phyloP scores from a whole-genome alignment of 2,888 invertebrate species.

The Aspidiotus rigidus region DNA sequence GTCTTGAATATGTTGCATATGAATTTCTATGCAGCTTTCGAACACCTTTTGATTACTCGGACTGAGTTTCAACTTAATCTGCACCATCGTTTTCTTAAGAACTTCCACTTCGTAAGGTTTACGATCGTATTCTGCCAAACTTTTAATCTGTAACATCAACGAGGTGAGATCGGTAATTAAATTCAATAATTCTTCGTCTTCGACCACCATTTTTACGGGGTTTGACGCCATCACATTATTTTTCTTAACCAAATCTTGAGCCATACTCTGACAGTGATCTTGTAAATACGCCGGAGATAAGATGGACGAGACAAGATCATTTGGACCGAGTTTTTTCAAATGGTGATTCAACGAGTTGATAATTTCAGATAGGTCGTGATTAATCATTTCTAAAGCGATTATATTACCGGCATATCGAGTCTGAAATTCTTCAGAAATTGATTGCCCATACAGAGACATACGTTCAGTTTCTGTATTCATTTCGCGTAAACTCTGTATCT shows the following conservation, averaged over 20 bases:
- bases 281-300: constrained; percentile 61
- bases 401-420: constrained; percentile 71
- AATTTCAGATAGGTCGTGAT: constrained; percentile 57
- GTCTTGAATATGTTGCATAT: constrained; percentile 40
- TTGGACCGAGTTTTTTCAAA: constrained; percentile 35
- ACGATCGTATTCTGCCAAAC: constrained; percentile 50
- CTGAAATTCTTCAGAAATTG: constrained; percentile 78
- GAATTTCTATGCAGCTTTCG: constrained; percentile 77
- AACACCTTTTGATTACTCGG: constrained; percentile 66
- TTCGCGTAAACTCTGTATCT: constrained; percentile 67
- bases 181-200: constrained; percentile 50
- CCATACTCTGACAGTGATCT: constrained; percentile 45
- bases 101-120: constrained; percentile 86
- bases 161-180: constrained; percentile 81
- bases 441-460: constrained; percentile 67
- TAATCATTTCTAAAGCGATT: constrained; percentile 82
- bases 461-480: constrained; percentile 88
- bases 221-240: constrained; percentile 66
- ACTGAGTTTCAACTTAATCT: constrained; percentile 70
- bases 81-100: constrained; percentile 80
- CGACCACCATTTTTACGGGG: constrained; percentile 63
- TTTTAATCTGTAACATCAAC: constrained; percentile 74
- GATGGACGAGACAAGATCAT: constrained; percentile 35
- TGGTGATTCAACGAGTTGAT: constrained; percentile 34
- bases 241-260: constrained; percentile 35